phyloP scores from a whole-genome alignment of 2,888 invertebrate species.

The Neria commutata region DNA sequence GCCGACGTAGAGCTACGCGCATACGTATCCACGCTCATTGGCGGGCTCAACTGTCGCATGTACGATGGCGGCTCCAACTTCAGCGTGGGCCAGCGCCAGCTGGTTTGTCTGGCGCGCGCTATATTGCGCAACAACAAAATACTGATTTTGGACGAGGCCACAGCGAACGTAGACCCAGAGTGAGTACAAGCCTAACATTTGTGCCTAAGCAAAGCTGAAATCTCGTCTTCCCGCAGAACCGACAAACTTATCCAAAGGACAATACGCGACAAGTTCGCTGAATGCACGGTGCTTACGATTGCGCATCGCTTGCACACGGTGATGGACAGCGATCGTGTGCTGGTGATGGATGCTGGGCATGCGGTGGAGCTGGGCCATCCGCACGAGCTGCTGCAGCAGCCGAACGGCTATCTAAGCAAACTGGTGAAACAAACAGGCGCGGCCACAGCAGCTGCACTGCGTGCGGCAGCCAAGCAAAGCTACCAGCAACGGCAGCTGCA shows the following conservation, averaged over 20 bases:
- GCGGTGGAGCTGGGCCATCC: constrained; percentile 81
- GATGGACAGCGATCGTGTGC: constrained; percentile 85
- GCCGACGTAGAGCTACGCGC: constrained; percentile 79
- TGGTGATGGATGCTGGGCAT: constrained; percentile 80
- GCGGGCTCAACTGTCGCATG: constrained; percentile 69
- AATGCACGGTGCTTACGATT: constrained; percentile 88
- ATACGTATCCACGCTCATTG: constrained; percentile 68
- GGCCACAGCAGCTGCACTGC: constrained; percentile 66
- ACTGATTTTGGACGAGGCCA: constrained; percentile 88
- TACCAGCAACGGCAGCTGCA: constrained; percentile 41
- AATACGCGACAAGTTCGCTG: constrained; percentile 77
- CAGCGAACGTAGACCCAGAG: constrained; percentile 89
- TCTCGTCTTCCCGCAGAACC: constrained; percentile 68
- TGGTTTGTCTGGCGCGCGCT: constrained; percentile 85
- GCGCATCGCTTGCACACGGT: constrained; percentile 91
- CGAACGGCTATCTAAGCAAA: constrained; percentile 68
- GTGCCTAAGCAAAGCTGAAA: constrained; percentile 18
- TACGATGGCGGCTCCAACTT: constrained; percentile 82
- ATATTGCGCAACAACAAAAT: constrained; percentile 80
- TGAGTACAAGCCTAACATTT: constrained; percentile 59
- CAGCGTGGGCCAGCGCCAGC: constrained; percentile 87
- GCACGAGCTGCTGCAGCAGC: constrained; percentile 67
- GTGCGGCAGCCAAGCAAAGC: constrained; percentile 66
- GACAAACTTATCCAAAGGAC: constrained; percentile 84
- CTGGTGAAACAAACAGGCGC: constrained; percentile 75